phyloP scores from a whole-genome alignment of 2,888 invertebrate genomes.

The Tethea ocularis region DNA sequence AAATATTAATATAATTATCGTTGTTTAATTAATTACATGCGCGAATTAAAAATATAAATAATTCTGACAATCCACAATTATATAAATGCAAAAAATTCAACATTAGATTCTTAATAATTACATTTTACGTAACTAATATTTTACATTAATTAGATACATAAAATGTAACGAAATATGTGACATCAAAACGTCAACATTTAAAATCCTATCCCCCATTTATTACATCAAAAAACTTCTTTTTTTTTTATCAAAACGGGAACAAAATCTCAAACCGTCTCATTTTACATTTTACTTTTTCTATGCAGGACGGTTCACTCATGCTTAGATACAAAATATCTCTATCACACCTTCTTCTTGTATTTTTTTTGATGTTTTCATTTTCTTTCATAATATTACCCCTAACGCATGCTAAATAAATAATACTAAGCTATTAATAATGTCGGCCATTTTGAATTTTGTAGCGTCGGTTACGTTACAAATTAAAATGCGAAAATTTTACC shows the following conservation, averaged over 20 bases:
- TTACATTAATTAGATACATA: slow-evolving; percentile 22
- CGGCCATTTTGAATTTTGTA: slow-evolving; percentile 51
- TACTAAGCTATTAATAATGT: slow-evolving; percentile 61
- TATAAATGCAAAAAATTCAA: slow-evolving; percentile 67
- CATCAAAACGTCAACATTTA: slow-evolving; percentile 31
- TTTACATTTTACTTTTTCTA: not conserved
- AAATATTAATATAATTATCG: slow-evolving; percentile 71
- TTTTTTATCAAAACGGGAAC: not conserved
- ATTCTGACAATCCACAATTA: slow-evolving; percentile 52
- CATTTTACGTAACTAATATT: slow-evolving; percentile 22
- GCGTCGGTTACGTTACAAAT: slow-evolving; percentile 24
- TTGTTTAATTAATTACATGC: slow-evolving; percentile 58
- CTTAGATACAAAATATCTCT: slow-evolving; percentile 38
- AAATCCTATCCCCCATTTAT: slow-evolving; percentile 16
- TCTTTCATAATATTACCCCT: slow-evolving; percentile 55
- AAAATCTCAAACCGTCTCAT: not conserved
- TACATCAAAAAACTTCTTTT: not conserved
- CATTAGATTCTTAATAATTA: slow-evolving; percentile 32
- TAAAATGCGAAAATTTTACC: not conserved
- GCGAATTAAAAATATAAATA: slow-evolving; percentile 48
- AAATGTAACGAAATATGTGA: slow-evolving; percentile 33
- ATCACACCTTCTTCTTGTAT: slow-evolving; percentile 62
- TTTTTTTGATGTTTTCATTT: slow-evolving; percentile 51
- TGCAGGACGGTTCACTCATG: slow-evolving; percentile 66
- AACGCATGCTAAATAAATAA: slow-evolving; percentile 81